Evolutionary conservation across 2,797 vertebrate species (phyloP), one percentile per base, ranked within the genome.

Genomic region (Odontamblyopus rebecca): DNA sequence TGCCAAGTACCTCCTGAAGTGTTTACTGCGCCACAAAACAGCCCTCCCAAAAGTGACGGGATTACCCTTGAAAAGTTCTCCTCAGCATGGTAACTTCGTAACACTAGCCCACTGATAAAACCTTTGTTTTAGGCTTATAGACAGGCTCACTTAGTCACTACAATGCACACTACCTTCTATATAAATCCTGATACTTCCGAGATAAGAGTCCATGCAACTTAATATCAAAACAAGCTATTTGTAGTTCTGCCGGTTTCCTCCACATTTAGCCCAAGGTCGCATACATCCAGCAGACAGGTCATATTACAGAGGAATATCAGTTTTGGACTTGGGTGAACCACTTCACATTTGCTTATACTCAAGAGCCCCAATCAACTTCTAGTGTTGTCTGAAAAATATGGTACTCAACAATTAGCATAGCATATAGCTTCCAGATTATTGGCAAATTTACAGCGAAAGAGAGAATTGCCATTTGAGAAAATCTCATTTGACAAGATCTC

Each of bases 1-100:
- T 86, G 81, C 75, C 86, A 85, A 85, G 82, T 82, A 63, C 86
- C 73, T 77, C 78, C 81, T 84, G 82, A 87, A 84, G 78, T 82
- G 82, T 84, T 80, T 83, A 73, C 60, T 62, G 73, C 67, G 63
- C 72, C 81, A 88, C 84, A 86, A 80, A 62, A 82, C 80, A 82
- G 78, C 76, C 74, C 85, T 81, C 69, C 60, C 68, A 77, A 84
- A 90, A 86, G 73, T 85, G 84, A 86, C 83, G 68, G 71, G 73
- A 86, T 83, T 81, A 81, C 75, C 84, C 82, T 86, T 87, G 70
- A 85, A 82, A 87, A 64, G 75, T 76, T 81, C 81, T 78, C 71
- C 82, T 18, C 59, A 67, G 51, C 74, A 64, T n/a, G 44, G 38
- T 74, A 70, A 74, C 78, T 63, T 74, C 64, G 67, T 72, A 62